Percentiles rank a stretch among this genome's conserved stretches.
Evolutionary conservation across 2,797 vertebrate species (phyloP).

Genomic region (Enteromius trimaculatus): DNA sequence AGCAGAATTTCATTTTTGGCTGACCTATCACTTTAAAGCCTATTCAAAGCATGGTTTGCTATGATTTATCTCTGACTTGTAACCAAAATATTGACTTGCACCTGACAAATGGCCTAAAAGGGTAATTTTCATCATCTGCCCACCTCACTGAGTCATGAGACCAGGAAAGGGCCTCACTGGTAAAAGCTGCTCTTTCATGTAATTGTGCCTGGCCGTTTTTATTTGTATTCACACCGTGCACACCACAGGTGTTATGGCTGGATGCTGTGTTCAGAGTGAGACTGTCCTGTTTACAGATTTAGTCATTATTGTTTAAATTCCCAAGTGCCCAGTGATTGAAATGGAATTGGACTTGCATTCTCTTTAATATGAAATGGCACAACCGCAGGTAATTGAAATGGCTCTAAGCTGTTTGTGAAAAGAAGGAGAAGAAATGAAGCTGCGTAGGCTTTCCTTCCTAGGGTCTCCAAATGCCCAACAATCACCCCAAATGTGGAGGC

Average conservation of each 20-base stretch:
- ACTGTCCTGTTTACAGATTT: slow-evolving; percentile 51
- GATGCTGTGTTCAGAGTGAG: slow-evolving; percentile 45
- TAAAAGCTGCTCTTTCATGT: slow-evolving; percentile 47
- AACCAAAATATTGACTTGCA: slow-evolving; percentile 32
- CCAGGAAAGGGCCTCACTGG: slow-evolving; percentile 20
- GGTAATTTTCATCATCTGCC: slow-evolving; percentile 24
- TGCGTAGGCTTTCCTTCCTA: not conserved
- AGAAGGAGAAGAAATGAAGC: not conserved
- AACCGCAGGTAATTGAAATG: slow-evolving; percentile 23
- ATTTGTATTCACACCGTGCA: slow-evolving; percentile 45
- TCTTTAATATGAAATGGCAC: slow-evolving; percentile 48
- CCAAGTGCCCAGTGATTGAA: slow-evolving; percentile 43
- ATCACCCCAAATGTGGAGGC: not conserved
- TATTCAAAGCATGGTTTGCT: slow-evolving; percentile 10
- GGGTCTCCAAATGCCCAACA: slow-evolving; percentile 8
- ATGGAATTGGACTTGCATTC: slow-evolving; percentile 38
- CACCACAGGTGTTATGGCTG: slow-evolving; percentile 40
- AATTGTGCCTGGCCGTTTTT: slow-evolving; percentile 40
- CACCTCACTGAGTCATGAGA: slow-evolving; percentile 21
- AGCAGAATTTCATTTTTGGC: not conserved
- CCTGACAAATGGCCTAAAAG: slow-evolving; percentile 18
- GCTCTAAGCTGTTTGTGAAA: slow-evolving; percentile 6
- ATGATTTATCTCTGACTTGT: slow-evolving; percentile 9
- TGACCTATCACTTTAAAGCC: not conserved
- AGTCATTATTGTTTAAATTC: slow-evolving; percentile 50